phyloP scores from a whole-genome alignment of 2,797 vertebrate species.

The Rachycentron canadum region DNA sequence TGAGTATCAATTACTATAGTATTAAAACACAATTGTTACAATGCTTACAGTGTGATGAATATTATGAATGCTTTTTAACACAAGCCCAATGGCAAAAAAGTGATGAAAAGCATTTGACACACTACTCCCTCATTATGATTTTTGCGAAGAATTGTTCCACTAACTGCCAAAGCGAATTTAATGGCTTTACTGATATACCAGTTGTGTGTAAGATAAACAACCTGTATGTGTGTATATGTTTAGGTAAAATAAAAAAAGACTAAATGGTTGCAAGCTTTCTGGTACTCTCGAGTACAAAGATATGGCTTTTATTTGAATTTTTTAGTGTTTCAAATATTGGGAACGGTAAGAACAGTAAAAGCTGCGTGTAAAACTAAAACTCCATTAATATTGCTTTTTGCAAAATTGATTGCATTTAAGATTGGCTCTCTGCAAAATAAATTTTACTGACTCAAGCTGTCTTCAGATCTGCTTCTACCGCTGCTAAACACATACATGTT shows the following conservation, averaged over 20 bases:
- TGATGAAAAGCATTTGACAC: background rate
- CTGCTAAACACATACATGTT: too few species aligned
- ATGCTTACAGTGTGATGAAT: background rate
- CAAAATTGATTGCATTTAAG: background rate
- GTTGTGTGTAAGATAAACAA: too few species aligned
- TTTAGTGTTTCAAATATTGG: background rate
- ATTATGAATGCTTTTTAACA: constrained; percentile 7
- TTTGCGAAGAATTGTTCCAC: too few species aligned
- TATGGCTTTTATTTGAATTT: background rate
- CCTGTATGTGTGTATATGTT: background rate
- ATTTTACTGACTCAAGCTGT: constrained; percentile 8
- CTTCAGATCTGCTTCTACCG: background rate
- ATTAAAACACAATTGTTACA: background rate
- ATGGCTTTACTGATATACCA: too few species aligned
- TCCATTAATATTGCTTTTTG: constrained; percentile 16
- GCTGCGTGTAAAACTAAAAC: constrained; percentile 10
- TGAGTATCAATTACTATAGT: background rate
- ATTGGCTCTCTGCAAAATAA: constrained; percentile 8
- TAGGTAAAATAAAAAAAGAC: background rate
- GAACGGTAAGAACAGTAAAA: background rate
- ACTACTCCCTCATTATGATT: background rate
- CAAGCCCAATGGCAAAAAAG: background rate
- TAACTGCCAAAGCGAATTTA: too few species aligned
- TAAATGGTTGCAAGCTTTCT: background rate
- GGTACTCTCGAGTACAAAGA: background rate